phyloP scores from a whole-genome alignment of 2,888 invertebrate genomes.

The Drosophila longiperda region DNA sequence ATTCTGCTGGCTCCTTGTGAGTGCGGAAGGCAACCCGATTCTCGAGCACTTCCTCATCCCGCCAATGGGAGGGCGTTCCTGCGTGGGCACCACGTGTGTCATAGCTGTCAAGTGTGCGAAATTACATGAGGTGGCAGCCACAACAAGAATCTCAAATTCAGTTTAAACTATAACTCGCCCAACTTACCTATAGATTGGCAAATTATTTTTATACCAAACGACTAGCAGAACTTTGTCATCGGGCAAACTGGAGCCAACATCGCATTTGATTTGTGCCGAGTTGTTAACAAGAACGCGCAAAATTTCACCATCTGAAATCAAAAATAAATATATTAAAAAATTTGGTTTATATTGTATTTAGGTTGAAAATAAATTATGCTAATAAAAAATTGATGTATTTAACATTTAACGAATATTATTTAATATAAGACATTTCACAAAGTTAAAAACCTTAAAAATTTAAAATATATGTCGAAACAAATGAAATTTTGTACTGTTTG shows the following conservation, averaged over 20 bases:
- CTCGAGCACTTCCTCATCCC: slow-evolving; percentile 87
- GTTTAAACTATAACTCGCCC: not conserved
- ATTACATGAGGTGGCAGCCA: not conserved
- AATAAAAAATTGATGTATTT: not conserved
- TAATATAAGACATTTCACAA: not conserved
- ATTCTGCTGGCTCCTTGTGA: slow-evolving; percentile 87
- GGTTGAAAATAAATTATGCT: not conserved
- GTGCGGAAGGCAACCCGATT: slow-evolving; percentile 87
- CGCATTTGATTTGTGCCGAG: slow-evolving; percentile 93
- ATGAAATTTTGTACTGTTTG: slow-evolving; percentile 18
- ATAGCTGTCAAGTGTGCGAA: slow-evolving; percentile 85
- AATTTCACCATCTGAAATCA: slow-evolving; percentile 84
- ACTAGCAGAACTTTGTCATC: slow-evolving; percentile 93
- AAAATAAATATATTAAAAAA: slow-evolving; percentile 14
- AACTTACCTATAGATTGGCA: slow-evolving; percentile 94
- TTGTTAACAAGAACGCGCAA: slow-evolving; percentile 88
- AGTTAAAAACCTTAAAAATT: not conserved
- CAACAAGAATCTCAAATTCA: not conserved
- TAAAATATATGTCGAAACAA: slow-evolving; percentile 20
- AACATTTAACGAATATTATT: not conserved
- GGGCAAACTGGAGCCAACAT: slow-evolving; percentile 91
- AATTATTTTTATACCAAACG: slow-evolving; percentile 96
- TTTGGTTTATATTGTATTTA: not conserved
- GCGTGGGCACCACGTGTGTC: slow-evolving; percentile 87
- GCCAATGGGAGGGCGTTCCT: slow-evolving; percentile 88